Evolutionary conservation across 2,888 invertebrate genomes (phyloP).

Genomic region (Eueremaeus valkanovi): DNA sequence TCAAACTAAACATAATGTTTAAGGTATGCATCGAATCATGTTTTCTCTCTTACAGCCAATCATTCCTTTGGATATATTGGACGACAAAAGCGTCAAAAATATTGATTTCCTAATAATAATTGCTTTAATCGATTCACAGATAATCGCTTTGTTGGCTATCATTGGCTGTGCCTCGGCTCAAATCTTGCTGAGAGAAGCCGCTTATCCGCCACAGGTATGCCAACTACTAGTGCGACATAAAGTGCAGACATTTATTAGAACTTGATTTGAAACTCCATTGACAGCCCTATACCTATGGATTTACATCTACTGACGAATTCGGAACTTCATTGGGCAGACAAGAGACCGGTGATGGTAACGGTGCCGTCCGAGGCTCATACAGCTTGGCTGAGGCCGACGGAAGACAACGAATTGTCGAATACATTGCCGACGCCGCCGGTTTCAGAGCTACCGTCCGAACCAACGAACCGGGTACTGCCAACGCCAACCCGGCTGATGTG

Average conservation of each 20-base stretch:
- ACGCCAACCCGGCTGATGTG: slow-evolving; percentile 45
- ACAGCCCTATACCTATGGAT: slow-evolving; percentile 25
- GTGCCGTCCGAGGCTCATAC: slow-evolving; percentile 45
- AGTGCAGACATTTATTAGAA: background rate
- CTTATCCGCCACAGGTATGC: no score
- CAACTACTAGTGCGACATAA: no score
- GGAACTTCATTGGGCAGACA: slow-evolving; percentile 43
- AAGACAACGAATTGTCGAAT: slow-evolving; percentile 44
- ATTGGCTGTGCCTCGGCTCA: slow-evolving; percentile 2
- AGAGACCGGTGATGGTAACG: slow-evolving; percentile 44
- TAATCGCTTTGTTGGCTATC: background rate
- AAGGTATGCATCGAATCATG: no score
- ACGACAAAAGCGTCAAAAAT: no score
- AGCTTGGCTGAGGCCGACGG: slow-evolving; percentile 45
- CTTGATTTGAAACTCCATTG: background rate
- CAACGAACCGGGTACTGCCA: slow-evolving; percentile 47
- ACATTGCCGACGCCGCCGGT: slow-evolving; percentile 46
- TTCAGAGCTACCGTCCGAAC: slow-evolving; percentile 46
- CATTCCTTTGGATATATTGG: no score
- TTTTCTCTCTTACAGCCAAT: no score
- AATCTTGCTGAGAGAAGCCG: background rate
- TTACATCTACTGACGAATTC: background rate
- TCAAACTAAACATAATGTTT: background rate
- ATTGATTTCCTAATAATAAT: background rate
- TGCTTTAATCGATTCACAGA: background rate